Base-by-base conservation (phyloP, 2,797 vertebrate genomes). In the Micropoecilia bifurca region DNA sequence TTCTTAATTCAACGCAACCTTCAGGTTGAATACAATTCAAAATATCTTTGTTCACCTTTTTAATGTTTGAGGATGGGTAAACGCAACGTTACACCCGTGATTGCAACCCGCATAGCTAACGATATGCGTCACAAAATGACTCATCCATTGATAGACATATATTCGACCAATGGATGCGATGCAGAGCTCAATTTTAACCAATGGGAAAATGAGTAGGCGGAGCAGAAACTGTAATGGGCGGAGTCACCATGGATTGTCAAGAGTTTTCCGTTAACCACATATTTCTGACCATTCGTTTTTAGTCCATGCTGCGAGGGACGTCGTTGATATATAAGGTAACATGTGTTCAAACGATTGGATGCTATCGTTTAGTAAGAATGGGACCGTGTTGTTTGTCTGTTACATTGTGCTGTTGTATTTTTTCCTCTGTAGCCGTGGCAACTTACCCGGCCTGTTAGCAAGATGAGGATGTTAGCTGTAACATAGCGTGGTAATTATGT, bases 111-210 rank as follows among this genome's bases (percentile, higher is more conserved):
- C 66, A 76, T 76, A 63, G 30, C 30, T 10, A 47, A 45, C 25
- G 4, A 30, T 5, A 47, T 90, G 88, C 86, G 75, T 83, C 83
- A 89, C 12, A 48, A 39, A 18, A 45, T 81, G 74, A 85, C 9
- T 88, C 68, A 80, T 16, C 12, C 20, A 0, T 0, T 80, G 46
- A 87, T 57, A 3, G 63, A 4, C 73, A 20, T 1, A 1, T 1
- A 0, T 50, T 84, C 48, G 14, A 77, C 86, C 90, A 92, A 90
- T 90, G 1, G 81, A 53, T 4, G 69, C 13, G 4, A 43, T 1
- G 0, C 5, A 3, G 0, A 10, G 1, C 7, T 36, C 69, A 3
- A 0, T 30, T 20, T 0, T 0, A 78, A 22, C 89, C 88, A 92
- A 92, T 91, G 6, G 53, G 33, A 85, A n/a, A 4, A 0, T 0